Conservation (phyloP, 1,140 invertebrate species). For the Cydia strobilella region DNA sequence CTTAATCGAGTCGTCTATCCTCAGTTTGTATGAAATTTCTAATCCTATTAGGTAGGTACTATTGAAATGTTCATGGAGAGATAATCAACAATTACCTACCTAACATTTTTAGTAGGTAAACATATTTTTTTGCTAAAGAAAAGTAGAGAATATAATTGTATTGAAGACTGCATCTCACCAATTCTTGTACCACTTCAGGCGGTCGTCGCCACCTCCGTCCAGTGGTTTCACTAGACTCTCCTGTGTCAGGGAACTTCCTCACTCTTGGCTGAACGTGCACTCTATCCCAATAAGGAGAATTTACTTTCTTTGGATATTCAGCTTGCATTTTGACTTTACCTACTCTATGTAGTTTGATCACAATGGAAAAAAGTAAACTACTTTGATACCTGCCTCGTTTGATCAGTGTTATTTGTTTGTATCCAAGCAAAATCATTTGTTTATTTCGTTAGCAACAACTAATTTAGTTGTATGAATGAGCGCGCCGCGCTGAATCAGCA, state of each 20-base stretch:
- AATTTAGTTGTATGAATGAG: not conserved
- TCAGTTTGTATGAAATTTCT: too few species aligned
- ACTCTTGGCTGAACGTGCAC: slow-evolving; percentile 61
- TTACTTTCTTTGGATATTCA: slow-evolving; percentile 58
- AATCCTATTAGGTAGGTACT: too few species aligned
- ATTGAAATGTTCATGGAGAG: too few species aligned
- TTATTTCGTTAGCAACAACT: not conserved
- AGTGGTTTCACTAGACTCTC: slow-evolving; percentile 56
- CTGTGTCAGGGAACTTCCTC: slow-evolving; percentile 50
- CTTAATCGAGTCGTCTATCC: too few species aligned
- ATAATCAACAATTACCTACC: too few species aligned
- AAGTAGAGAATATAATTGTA: not conserved
- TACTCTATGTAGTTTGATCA: not conserved
- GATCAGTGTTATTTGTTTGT: slow-evolving; percentile 2
- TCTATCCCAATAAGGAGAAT: slow-evolving; percentile 53
- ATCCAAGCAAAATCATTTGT: not conserved
- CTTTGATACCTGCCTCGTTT: not conserved
- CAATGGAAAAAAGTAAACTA: not conserved
- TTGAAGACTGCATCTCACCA: slow-evolving; percentile 43
- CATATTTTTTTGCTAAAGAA: not conserved
- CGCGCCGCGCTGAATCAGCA: too few species aligned
- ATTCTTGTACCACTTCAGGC: slow-evolving; percentile 50
- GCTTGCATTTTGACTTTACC: slow-evolving; percentile 51
- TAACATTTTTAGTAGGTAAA: too few species aligned
- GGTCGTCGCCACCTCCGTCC: slow-evolving; percentile 49